Conservation (phyloP, 2,113 vertebrate species). For the Sylvietta virens region DNA sequence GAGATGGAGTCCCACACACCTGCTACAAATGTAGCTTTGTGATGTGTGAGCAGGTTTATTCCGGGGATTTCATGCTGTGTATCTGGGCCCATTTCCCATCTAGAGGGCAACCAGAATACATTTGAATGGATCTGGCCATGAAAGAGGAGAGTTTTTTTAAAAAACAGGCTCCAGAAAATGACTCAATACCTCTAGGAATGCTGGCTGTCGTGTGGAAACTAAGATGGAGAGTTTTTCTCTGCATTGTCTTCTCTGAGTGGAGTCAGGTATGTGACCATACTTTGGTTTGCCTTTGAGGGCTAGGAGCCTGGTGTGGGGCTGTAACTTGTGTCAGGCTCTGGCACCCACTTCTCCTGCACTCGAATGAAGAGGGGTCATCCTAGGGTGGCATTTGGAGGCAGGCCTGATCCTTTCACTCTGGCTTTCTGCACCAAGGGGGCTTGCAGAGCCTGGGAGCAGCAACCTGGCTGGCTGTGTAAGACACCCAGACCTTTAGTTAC, state of each 20-base stretch:
- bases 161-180: not conserved
- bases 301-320: not conserved
- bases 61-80: not conserved
- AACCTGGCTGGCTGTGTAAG: not conserved
- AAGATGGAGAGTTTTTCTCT: not conserved
- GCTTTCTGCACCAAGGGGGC: not conserved
- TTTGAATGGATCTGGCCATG: not conserved
- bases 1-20: not conserved
- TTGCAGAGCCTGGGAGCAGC: not conserved
- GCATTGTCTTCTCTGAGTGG: not conserved
- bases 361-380: not conserved
- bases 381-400: not conserved
- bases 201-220: not conserved
- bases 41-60: not conserved
- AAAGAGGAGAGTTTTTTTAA: not conserved
- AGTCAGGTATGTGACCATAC: not conserved
- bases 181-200: not conserved
- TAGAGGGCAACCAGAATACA: not conserved
- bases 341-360: not conserved
- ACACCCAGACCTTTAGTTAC: not conserved
- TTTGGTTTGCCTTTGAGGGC: not conserved
- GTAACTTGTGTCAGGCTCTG: not conserved
- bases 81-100: not conserved
- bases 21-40: fast-evolving
- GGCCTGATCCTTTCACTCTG: not conserved